phyloP scores from a whole-genome alignment of 2,888 invertebrate species.

The Epicampocera succincta region DNA sequence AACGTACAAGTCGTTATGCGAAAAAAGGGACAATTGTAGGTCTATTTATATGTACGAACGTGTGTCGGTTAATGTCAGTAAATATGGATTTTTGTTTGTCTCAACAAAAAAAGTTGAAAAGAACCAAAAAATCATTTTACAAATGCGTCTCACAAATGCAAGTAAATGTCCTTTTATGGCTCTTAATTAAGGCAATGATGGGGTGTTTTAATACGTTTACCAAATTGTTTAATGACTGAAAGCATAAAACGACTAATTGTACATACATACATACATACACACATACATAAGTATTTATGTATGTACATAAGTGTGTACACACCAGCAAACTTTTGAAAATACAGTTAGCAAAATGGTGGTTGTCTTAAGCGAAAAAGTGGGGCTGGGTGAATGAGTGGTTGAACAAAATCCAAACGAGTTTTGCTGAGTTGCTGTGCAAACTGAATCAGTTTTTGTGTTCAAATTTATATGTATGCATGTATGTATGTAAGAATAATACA shows the following conservation, averaged over 20 bases:
- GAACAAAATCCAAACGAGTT: conserved; percentile 32
- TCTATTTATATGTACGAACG: background rate
- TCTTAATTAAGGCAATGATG: conserved; percentile 82
- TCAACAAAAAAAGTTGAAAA: background rate
- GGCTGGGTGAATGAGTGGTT: background rate
- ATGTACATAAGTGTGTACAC: background rate
- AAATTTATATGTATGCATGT: conserved; percentile 20
- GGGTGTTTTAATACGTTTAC: conserved; percentile 82
- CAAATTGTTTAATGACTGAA: conserved; percentile 79
- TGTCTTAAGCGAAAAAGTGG: conserved; percentile 4
- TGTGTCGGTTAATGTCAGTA: conserved; percentile 65
- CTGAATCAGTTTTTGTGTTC: conserved; percentile 59
- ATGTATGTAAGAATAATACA: conserved; percentile 19
- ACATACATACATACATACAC: background rate
- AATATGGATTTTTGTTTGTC: conserved; percentile 65
- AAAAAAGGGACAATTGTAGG: conserved; percentile 53
- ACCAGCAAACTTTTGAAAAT: background rate
- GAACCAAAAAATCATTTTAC: conserved; percentile 55
- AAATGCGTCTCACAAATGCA: conserved; percentile 75
- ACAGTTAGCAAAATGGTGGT: conserved; percentile 54
- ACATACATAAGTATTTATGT: background rate
- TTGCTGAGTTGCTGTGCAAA: conserved; percentile 60
- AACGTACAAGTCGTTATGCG: conserved; percentile 45
- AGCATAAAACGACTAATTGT: conserved; percentile 11
- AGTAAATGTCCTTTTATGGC: conserved; percentile 81